These are phyloP conservation scores for Thripadectes ignobilis DNA, from an alignment of 2,797 vertebrate species.

Conservation along the genomic window DNA sequence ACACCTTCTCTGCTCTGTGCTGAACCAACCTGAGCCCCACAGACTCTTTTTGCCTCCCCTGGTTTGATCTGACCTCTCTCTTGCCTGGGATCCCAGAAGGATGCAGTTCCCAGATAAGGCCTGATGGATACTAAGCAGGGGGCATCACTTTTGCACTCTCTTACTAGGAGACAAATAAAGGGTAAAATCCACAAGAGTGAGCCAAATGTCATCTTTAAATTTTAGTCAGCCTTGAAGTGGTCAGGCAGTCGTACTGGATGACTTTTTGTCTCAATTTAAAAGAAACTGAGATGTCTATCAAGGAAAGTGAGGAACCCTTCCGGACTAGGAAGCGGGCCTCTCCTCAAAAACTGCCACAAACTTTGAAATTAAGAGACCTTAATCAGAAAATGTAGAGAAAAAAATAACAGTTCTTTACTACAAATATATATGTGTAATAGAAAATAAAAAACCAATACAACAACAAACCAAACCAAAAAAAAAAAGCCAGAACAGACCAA, in stretches of 20 bases:
- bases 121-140: background rate
- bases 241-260: background rate
- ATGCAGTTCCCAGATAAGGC: background rate
- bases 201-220: background rate
- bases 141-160: background rate
- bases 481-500: too few relatives aligned
- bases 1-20: rapidly evolving
- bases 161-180: background rate
- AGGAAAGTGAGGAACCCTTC: too few relatives aligned
- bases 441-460: too few relatives aligned
- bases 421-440: too few relatives aligned
- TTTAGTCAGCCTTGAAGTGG: background rate
- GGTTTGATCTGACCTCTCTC: background rate
- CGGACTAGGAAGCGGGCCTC: too few relatives aligned
- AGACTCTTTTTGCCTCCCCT: background rate
- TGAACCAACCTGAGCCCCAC: background rate
- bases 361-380: too few relatives aligned
- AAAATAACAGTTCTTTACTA: too few relatives aligned
- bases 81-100: background rate
- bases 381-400: too few relatives aligned
- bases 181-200: background rate
- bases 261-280: too few relatives aligned
- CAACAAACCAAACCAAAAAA: too few relatives aligned
- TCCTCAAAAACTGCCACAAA: too few relatives aligned
- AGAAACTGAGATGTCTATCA: too few relatives aligned